Evolutionary conservation across 2,888 invertebrate species (phyloP), one percentile per base, ranked within the genome.

Genomic region (Acheta domesticus): DNA sequence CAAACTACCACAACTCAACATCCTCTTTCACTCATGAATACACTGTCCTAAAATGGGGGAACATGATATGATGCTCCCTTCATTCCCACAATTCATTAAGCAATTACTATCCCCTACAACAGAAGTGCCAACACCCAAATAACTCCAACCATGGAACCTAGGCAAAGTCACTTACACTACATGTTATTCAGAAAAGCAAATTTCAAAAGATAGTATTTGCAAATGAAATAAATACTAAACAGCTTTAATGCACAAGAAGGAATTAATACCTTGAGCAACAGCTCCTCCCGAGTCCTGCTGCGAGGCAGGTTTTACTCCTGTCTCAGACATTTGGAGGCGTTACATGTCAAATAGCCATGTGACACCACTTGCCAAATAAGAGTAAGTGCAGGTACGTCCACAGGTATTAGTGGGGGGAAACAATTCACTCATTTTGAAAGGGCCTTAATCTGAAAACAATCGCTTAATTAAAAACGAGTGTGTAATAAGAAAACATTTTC

Each of bases 321-420:
- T 77, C 77, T 83, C 83, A 83, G 83, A 83, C 83, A 83, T 83
- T 81, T 81, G 81, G 77, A 80, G 78, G 82, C 83, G 82, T 82
- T 82, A 83, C 82, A 81, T 74, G 76, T 77, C 81, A 80, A 79
- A 78, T 74, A 50, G 76, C 80, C 79, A 77, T 75, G 76, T 78
- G 80, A 81, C 74, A 77, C 79, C 79, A 79, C 62, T 77, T 77
- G 73, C 74, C 36, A 36, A 78, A 74, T 49, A 75, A 62, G 21
- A 21, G 12, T 78, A 36, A 75, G 75, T 48, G 48, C 49, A 75
- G 16, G 36, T 8, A 36, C 8, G 36, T 36, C 36, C 36, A 36
- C 36, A 36, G 36, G 36, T 36, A 36, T 36, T 36, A 36, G 36
- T 36, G 36, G 36, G 36, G 11, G 36, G 8, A 36, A 8, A 36